Percentiles rank a stretch among this genome's conserved stretches.
phyloP scores from a whole-genome alignment of 2,113 vertebrate genomes.

The Misgurnus mizolepis region DNA sequence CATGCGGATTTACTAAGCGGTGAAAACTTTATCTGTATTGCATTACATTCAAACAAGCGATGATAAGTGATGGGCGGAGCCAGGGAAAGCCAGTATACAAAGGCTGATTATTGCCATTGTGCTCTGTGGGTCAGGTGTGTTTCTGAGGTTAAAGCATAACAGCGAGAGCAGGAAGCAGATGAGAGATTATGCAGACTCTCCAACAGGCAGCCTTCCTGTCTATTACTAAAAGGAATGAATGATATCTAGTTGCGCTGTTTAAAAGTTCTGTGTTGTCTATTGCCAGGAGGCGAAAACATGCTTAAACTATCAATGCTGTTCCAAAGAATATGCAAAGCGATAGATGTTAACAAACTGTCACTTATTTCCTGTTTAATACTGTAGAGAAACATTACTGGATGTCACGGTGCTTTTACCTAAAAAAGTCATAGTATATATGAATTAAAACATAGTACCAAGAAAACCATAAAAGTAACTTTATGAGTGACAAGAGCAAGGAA shows the following conservation, averaged over 20 bases:
- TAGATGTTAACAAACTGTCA: slow-evolving; percentile 55
- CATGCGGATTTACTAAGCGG: slow-evolving; percentile 54
- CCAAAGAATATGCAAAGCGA: slow-evolving; percentile 67
- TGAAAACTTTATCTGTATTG: slow-evolving; percentile 61
- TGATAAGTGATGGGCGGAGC: slow-evolving; percentile 50
- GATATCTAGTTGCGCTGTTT: slow-evolving; percentile 58
- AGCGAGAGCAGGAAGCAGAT: slow-evolving; percentile 59
- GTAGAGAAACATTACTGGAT: slow-evolving; percentile 64
- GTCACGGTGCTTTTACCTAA: slow-evolving; percentile 51
- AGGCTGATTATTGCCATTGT: slow-evolving; percentile 54
- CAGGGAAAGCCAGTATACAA: slow-evolving; percentile 59
- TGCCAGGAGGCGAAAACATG: slow-evolving; percentile 51
- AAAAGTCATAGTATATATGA: slow-evolving; percentile 41
- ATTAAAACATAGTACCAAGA: no score
- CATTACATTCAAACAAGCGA: slow-evolving; percentile 64
- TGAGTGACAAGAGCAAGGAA: no score
- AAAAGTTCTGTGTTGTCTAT: slow-evolving; percentile 56
- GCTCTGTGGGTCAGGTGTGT: slow-evolving; percentile 42
- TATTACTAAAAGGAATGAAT: slow-evolving; percentile 71
- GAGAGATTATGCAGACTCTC: slow-evolving; percentile 50
- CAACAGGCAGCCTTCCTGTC: slow-evolving; percentile 56
- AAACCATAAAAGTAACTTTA: no score
- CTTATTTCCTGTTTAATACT: slow-evolving; percentile 54
- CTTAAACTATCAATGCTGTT: slow-evolving; percentile 55
- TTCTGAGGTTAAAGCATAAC: slow-evolving; percentile 48